phyloP scores from a whole-genome alignment of 2,797 vertebrate species.

The Schizopygopsis malacanthus region DNA sequence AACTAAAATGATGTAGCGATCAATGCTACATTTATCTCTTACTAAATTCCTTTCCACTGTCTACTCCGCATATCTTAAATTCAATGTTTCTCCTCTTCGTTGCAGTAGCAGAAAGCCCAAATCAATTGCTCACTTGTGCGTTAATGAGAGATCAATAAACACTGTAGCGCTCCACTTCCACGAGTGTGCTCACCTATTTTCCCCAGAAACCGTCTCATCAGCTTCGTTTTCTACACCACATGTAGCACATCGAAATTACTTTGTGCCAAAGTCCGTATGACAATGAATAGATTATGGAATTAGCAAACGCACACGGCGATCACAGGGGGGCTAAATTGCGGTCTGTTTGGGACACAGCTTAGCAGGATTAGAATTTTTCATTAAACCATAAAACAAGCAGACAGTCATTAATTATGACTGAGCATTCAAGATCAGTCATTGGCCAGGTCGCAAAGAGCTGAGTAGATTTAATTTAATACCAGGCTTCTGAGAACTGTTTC shows the following conservation, averaged over 20 bases:
- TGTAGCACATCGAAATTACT: constrained; percentile 25
- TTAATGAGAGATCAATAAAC: constrained; percentile 51
- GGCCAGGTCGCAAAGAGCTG: constrained; percentile 33
- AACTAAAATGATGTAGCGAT: background rate
- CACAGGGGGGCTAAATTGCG: constrained; percentile 38
- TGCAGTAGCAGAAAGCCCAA: constrained; percentile 40
- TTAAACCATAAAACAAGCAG: constrained; percentile 44
- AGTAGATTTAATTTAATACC: constrained; percentile 42
- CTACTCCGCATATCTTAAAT: constrained; percentile 16
- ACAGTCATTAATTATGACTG: constrained; percentile 44
- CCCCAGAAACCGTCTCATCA: constrained; percentile 46
- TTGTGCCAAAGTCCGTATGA: constrained; percentile 20
- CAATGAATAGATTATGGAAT: constrained; percentile 44
- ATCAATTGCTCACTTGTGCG: constrained; percentile 50
- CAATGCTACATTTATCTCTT: background rate
- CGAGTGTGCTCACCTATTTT: constrained; percentile 32
- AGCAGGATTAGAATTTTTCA: constrained; percentile 48
- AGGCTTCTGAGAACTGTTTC: constrained; percentile 47
- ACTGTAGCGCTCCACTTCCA: constrained; percentile 32
- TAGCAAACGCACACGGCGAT: constrained; percentile 36
- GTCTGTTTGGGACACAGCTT: constrained; percentile 43
- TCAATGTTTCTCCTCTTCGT: background rate
- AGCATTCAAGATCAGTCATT: constrained; percentile 46
- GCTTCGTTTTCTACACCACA: constrained; percentile 43
- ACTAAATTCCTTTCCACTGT: background rate